phyloP scores from a whole-genome alignment of 2,888 invertebrate species.

The Ommatoiulus sabulosus region DNA sequence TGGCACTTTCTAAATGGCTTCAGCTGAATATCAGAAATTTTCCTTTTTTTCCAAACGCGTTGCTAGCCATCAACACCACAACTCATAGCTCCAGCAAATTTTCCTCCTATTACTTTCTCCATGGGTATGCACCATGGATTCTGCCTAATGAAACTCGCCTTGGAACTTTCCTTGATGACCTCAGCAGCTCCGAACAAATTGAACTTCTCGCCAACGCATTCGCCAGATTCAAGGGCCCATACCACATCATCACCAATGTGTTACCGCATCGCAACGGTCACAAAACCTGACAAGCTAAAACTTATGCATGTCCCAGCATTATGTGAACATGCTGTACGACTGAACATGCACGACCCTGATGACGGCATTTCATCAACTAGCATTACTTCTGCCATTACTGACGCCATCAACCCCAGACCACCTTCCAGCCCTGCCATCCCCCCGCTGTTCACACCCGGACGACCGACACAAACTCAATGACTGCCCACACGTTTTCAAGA shows the following conservation, averaged over 20 bases:
- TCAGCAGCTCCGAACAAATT: neutral
- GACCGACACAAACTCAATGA: no score
- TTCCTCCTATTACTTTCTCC: neutral
- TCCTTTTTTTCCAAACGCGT: neutral
- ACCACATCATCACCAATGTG: neutral
- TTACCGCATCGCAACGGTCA: no score
- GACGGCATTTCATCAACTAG: no score
- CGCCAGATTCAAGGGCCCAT: neutral
- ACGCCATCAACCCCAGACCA: no score
- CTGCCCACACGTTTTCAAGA: no score
- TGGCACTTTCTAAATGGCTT: neutral
- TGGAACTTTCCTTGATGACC: neutral
- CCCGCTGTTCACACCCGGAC: no score
- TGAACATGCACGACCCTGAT: no score
- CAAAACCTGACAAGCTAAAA: no score
- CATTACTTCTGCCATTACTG: no score
- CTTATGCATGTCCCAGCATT: no score
- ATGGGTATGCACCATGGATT: neutral
- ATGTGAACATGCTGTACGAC: no score
- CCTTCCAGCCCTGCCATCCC: no score
- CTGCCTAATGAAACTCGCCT: neutral
- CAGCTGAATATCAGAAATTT: neutral
- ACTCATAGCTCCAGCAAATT: neutral
- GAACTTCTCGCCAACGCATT: neutral
- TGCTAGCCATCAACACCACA: neutral